Evolutionary conservation across 2,113 vertebrate genomes (phyloP), one percentile per base, ranked within the genome.

Genomic region (cat (Felis catus)): DNA sequence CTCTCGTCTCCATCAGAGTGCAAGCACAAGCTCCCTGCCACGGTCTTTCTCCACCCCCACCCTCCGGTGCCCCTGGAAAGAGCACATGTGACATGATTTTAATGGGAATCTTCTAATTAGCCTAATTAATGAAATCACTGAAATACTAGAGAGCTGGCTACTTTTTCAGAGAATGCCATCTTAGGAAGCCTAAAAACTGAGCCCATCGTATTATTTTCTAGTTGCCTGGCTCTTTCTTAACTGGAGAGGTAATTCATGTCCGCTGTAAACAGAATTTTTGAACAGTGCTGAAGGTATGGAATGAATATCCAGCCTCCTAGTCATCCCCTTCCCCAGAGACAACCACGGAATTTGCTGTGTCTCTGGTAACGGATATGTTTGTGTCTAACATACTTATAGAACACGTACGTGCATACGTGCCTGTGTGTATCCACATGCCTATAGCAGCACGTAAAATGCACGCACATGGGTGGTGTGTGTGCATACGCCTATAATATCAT

Each of bases 131-230:
- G 89, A 97, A 93, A 76, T 97, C 70, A 15, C 48, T 9, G 3
- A 81, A 81, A 70, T 58, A 29, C 89, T 80, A 71, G 96, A 96
- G 53, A 84, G 94, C 87, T 58, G 76, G 27, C 71, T 94, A 4
- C 85, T 65, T 58, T 96, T 71, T 81, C 55, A 88, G 74, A 68
- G 55, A 89, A 45, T 33, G 58, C 29, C 39, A 18, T 76, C 39
- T 29, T 45, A 41, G 78, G 80, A 45, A 74, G 55, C 36, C 21
- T n/a, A n/a, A 68, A 93, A 80, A 89, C 12, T 19, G 13, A 65
- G 48, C 71, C 39, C 21, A 4, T 4, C 5, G 7, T 65, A 3
- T 39, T 79, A 33, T 76, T 45, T 65, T 81, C 83, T 66, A 61
- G 39, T 48, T 45, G 63, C 61, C n/a, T 82, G 63, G 5, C 31